Percentiles rank a stretch among this genome's conserved stretches.
Evolutionary conservation across 1,140 invertebrate species (phyloP).

Genomic region (Zaprionus capensis): DNA sequence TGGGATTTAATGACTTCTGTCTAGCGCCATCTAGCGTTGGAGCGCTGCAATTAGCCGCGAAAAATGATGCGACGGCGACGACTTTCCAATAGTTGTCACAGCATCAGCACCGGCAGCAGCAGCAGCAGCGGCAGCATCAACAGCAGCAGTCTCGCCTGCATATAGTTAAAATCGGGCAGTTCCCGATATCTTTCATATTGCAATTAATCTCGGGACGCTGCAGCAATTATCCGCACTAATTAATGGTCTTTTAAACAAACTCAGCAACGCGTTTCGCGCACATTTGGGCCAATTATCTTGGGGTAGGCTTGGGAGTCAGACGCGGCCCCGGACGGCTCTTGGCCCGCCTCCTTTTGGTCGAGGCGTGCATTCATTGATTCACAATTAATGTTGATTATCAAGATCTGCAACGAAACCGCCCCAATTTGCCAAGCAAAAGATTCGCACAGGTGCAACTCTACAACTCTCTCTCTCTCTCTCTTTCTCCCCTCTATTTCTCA

Average conservation of each 20-base stretch:
- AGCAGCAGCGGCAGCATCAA: not conserved
- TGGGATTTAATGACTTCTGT: slow-evolving; percentile 55
- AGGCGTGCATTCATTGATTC: slow-evolving; percentile 80
- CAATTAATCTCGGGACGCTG: slow-evolving; percentile 70
- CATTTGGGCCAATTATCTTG: slow-evolving; percentile 71
- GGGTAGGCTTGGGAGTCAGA: slow-evolving; percentile 26
- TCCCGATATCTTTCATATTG: slow-evolving; percentile 64
- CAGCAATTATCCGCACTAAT: slow-evolving; percentile 71
- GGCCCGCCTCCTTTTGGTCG: slow-evolving; percentile 34
- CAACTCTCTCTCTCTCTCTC: slow-evolving; percentile 1
- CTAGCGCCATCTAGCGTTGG: slow-evolving; percentile 46
- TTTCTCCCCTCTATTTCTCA: not conserved
- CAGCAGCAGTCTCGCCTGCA: not conserved
- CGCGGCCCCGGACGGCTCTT: slow-evolving; percentile 5
- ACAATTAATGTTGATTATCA: slow-evolving; percentile 79
- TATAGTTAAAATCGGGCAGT: slow-evolving; percentile 25
- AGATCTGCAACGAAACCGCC: slow-evolving; percentile 68
- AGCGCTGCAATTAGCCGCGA: slow-evolving; percentile 41
- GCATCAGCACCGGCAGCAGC: not conserved
- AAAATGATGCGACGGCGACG: slow-evolving; percentile 38
- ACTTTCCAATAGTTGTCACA: slow-evolving; percentile 63
- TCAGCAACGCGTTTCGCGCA: slow-evolving; percentile 77
- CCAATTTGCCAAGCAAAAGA: slow-evolving; percentile 65
- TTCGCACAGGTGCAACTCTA: slow-evolving; percentile 41
- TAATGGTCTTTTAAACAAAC: slow-evolving; percentile 78